Evolutionary conservation across 2,797 vertebrate species (phyloP).

Genomic region (Rhynchotus rufescens): DNA sequence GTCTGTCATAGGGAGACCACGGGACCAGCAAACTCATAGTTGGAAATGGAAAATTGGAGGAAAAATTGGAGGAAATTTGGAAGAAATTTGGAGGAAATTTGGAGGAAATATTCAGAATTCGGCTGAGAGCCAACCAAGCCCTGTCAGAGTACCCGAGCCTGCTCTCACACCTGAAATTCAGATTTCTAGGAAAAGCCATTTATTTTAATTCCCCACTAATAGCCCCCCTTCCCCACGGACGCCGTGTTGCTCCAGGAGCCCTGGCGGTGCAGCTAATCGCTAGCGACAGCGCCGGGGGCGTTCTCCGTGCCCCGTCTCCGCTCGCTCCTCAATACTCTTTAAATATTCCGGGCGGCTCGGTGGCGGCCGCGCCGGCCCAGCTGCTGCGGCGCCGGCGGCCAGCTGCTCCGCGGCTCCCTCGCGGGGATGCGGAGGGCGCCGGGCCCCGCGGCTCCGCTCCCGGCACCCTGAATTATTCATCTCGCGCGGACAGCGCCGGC

Average conservation of each 20-base stretch:
- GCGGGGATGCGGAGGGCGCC: no score
- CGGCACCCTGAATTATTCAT: no score
- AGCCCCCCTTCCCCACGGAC: neutral
- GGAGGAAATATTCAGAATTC: no score
- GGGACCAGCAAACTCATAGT: no score
- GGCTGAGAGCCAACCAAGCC: neutral
- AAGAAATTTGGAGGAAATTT: no score
- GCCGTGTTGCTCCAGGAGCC: neutral
- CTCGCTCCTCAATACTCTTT: neutral
- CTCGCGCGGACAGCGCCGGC: no score
- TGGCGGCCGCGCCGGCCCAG: neutral
- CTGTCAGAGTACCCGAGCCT: accelerated
- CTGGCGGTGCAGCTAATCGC: neutral
- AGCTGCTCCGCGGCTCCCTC: no score
- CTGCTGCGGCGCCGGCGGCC: neutral
- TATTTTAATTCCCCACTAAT: neutral
- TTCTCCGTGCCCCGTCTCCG: neutral
- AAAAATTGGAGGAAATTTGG: no score
- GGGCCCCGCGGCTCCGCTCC: no score
- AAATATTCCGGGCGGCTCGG: conserved; percentile 47
- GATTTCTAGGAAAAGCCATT: conserved; percentile 8
- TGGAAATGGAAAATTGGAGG: no score
- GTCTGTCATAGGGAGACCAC: no score
- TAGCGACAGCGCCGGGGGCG: neutral
- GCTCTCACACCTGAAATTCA: neutral